These are phyloP conservation scores for Hesperophylax magnus DNA, from an alignment of 1,140 invertebrate species.

Conservation along the genomic window DNA sequence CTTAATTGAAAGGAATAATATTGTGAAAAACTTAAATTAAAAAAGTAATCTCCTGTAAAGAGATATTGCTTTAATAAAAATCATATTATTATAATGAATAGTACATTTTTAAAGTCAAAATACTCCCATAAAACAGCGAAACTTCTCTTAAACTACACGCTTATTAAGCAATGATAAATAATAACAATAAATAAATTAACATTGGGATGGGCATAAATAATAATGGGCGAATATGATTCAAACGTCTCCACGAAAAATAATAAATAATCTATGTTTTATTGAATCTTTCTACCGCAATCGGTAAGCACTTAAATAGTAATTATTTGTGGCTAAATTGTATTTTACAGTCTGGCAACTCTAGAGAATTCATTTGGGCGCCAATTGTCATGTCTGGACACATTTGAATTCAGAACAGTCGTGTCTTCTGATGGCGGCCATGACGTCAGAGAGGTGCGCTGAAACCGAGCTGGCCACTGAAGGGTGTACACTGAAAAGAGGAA, in stretches of 20 bases:
- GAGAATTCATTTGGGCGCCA: conserved; percentile 35
- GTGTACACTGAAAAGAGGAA: conserved; percentile 68
- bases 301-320: neutral
- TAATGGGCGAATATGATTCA: too few relatives aligned
- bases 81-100: too few relatives aligned
- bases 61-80: too few relatives aligned
- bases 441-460: conserved; percentile 72
- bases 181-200: neutral
- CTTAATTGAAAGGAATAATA: too few relatives aligned
- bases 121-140: too few relatives aligned
- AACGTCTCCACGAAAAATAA: neutral
- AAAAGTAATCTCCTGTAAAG: too few relatives aligned
- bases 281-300: neutral
- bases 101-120: too few relatives aligned
- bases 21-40: too few relatives aligned
- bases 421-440: conserved; percentile 73
- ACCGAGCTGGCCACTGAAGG: conserved; percentile 69
- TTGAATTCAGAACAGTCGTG: conserved; percentile 73
- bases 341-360: conserved; percentile 26
- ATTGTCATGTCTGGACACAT: conserved; percentile 60
- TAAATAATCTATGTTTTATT: conserved; percentile 17
- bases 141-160: too few relatives aligned
- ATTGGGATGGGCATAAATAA: neutral
- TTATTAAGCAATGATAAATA: too few relatives aligned
- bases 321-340: conserved; percentile 16